Conservation (phyloP, 2,113 vertebrate genomes). For the Trinectes maculatus region DNA sequence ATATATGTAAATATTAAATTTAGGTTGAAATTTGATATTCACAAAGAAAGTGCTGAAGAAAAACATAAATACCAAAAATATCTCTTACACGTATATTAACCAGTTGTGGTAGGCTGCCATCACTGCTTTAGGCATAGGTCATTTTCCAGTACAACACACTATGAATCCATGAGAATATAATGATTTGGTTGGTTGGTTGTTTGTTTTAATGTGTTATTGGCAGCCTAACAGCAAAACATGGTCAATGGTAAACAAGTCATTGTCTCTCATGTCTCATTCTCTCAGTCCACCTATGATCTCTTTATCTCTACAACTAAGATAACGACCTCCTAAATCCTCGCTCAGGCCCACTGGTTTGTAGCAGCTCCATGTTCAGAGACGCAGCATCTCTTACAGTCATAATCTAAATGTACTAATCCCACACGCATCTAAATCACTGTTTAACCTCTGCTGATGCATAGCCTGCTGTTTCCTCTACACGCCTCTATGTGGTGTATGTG, state of each 20-base stretch:
- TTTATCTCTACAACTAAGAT: slow-evolving; percentile 39
- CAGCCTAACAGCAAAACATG: not conserved
- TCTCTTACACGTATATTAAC: not conserved
- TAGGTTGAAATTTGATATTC: not conserved
- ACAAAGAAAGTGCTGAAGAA: not conserved
- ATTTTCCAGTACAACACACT: not conserved
- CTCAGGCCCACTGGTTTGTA: not conserved
- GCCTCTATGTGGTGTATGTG: slow-evolving; percentile 5
- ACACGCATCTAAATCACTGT: slow-evolving; percentile 34
- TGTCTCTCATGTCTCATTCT: slow-evolving; percentile 13
- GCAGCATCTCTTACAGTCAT: slow-evolving; percentile 37
- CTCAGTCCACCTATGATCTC: slow-evolving; percentile 29
- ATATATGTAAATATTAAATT: not conserved
- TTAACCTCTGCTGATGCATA: slow-evolving; percentile 50
- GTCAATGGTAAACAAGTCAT: slow-evolving; percentile 8
- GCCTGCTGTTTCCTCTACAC: slow-evolving; percentile 28
- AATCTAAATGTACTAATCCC: slow-evolving; percentile 66
- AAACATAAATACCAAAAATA: slow-evolving; percentile 1
- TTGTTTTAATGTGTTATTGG: not conserved
- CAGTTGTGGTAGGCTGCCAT: not conserved
- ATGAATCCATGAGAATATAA: not conserved
- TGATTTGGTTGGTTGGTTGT: not conserved
- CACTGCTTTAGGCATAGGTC: no score
- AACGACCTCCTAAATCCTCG: slow-evolving; percentile 50
- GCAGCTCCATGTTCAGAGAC: slow-evolving; percentile 16